Percentiles rank a stretch among this genome's conserved stretches.
Evolutionary conservation across 2,888 invertebrate species (phyloP).

Genomic region (Drosophila limbata): DNA sequence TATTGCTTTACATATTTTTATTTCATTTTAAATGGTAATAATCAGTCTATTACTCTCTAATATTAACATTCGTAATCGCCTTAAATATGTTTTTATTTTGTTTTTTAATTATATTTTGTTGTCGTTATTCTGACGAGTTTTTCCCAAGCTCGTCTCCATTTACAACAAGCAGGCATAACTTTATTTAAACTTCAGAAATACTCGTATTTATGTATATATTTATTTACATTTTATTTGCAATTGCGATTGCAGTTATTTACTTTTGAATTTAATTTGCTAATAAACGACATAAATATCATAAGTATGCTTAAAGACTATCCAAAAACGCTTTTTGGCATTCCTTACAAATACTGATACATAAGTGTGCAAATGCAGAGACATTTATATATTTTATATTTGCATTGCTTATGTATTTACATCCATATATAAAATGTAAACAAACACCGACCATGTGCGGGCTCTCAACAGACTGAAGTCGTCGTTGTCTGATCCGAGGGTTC

Average conservation of each 20-base stretch:
- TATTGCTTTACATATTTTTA: not conserved
- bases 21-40: not conserved
- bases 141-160: constrained; percentile 14
- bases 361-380: not conserved
- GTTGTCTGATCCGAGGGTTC: constrained; percentile 20
- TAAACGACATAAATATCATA: constrained; percentile 28
- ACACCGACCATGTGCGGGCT: constrained; percentile 59
- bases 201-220: not conserved
- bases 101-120: constrained; percentile 6
- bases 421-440: constrained; percentile 59
- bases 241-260: constrained; percentile 33
- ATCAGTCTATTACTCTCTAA: not conserved
- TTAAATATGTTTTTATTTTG: not conserved
- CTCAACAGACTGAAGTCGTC: constrained; percentile 14
- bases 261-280: constrained; percentile 28
- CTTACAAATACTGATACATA: constrained; percentile 5
- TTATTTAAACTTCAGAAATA: constrained; percentile 15
- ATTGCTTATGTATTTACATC: constrained; percentile 1
- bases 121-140: constrained; percentile 1
- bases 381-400: constrained; percentile 9
- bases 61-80: not conserved
- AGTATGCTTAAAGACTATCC: constrained; percentile 32
- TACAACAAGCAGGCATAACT: constrained; percentile 12
- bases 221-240: constrained; percentile 25
- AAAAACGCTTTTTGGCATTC: constrained; percentile 20